A percentile compares a stretch with the other conserved stretches of the same genome.
phyloP scores from a whole-genome alignment of 2,888 invertebrate genomes.

The Hedya salicella region DNA sequence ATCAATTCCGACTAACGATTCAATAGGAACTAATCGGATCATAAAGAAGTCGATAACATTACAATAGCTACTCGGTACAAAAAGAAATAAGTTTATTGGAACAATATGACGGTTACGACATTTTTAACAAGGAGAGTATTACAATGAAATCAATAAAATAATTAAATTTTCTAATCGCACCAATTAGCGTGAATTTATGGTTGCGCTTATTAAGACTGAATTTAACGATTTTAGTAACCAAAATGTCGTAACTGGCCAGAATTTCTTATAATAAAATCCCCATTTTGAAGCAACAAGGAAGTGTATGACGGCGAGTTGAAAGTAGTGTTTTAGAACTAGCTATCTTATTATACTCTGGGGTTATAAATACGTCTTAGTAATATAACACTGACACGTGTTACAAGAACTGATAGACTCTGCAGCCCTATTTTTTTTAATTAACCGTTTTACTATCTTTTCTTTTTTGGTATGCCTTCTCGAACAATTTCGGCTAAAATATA shows the following conservation, averaged over 20 bases:
- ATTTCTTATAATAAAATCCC: not conserved
- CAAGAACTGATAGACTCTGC: too few relatives aligned
- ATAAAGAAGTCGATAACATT: constrained; percentile 47
- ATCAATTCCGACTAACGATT: constrained; percentile 39
- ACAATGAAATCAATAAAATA: constrained; percentile 50
- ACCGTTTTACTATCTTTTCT: too few relatives aligned
- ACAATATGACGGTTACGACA: not conserved
- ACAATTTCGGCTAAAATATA: too few relatives aligned
- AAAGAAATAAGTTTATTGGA: not conserved
- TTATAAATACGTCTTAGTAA: not conserved
- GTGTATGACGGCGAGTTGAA: constrained; percentile 8
- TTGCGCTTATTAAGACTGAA: constrained; percentile 46
- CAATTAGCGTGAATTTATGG: constrained; percentile 49
- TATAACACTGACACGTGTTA: too few relatives aligned
- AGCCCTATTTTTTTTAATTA: too few relatives aligned
- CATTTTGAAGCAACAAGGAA: not conserved
- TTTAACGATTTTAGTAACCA: not conserved
- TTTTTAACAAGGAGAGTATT: constrained; percentile 14
- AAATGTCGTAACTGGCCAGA: not conserved
- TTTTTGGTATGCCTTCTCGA: too few relatives aligned
- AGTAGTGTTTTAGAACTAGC: constrained; percentile 8
- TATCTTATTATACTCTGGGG: not conserved
- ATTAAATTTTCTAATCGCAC: constrained; percentile 48
- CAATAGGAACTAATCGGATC: constrained; percentile 41
- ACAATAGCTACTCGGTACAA: constrained; percentile 31